These are phyloP conservation scores for Tenebrosternarchus preto DNA, from an alignment of 2,113 vertebrate genomes.

Conservation along the genomic window DNA sequence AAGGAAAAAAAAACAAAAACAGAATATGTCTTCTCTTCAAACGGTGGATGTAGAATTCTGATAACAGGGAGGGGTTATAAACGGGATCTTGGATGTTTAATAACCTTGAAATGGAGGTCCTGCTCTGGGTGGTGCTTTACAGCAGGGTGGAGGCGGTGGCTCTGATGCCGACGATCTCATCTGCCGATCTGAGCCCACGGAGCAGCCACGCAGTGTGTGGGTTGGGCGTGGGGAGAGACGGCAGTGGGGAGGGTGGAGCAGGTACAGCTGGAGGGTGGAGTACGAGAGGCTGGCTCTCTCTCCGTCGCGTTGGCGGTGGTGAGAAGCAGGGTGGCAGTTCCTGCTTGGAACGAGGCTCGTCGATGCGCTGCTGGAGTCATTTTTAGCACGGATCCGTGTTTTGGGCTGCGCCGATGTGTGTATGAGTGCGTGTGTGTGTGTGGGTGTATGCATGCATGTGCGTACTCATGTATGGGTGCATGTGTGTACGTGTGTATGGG, in stretches of 20 bases:
- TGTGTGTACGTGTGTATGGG: constrained; percentile 13
- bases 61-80: background rate
- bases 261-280: background rate
- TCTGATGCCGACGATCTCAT: too few relatives aligned
- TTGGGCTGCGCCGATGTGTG: constrained; percentile 5
- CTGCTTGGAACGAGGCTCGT: constrained; percentile 37
- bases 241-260: background rate
- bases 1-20: too few relatives aligned
- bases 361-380: constrained; percentile 28
- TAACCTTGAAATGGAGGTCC: constrained; percentile 41
- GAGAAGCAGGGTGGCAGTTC: constrained; percentile 24
- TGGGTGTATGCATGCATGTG: too few relatives aligned
- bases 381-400: constrained; percentile 20
- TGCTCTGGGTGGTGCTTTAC: constrained; percentile 33
- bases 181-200: constrained; percentile 18
- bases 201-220: background rate
- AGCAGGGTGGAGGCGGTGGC: background rate
- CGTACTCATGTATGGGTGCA: constrained; percentile 23
- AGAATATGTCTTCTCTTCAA: constrained; percentile 1
- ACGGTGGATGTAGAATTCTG: background rate
- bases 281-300: constrained; percentile 2
- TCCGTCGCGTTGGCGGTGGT: constrained; percentile 4
- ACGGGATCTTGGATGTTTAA: constrained; percentile 28
- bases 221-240: too few relatives aligned
- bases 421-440: constrained; percentile 18